Evolutionary conservation across 2,113 vertebrate genomes (phyloP).

Genomic region (Tamias sibiricus): DNA sequence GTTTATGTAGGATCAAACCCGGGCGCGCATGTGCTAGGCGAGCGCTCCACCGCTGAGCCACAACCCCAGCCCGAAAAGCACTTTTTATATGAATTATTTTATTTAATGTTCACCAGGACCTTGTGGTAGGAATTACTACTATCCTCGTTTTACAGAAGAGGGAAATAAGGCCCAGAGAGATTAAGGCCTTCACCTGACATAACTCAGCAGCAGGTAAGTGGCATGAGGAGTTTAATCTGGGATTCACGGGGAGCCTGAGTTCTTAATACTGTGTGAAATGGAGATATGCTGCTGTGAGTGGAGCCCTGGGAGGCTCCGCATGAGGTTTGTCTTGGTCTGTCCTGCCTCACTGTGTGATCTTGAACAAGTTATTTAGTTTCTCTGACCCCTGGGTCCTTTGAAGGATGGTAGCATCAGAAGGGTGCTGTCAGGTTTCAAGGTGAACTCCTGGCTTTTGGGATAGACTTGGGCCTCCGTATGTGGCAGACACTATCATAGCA

Average conservation of each 20-base stretch:
- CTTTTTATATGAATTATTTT: background rate
- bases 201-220: background rate
- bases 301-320: background rate
- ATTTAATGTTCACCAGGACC: background rate
- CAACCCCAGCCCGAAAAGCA: too few relatives aligned
- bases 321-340: background rate
- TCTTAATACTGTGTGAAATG: background rate
- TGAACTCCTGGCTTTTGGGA: background rate
- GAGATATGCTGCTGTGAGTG: fast-evolving
- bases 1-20: too few relatives aligned
- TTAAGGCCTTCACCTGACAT: background rate
- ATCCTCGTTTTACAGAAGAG: background rate
- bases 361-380: background rate
- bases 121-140: background rate
- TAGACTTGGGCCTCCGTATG: background rate
- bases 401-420: background rate
- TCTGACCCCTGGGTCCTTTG: background rate
- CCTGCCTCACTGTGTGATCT: background rate
- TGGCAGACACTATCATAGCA: background rate
- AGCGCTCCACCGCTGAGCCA: too few relatives aligned
- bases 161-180: background rate
- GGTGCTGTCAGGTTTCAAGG: background rate
- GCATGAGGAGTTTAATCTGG: background rate
- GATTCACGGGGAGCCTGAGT: background rate
- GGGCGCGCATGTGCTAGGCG: too few relatives aligned